Percentiles rank a stretch among this genome's conserved stretches.
Evolutionary conservation across 2,888 invertebrate species (phyloP).

Genomic region (Volucella inanis): DNA sequence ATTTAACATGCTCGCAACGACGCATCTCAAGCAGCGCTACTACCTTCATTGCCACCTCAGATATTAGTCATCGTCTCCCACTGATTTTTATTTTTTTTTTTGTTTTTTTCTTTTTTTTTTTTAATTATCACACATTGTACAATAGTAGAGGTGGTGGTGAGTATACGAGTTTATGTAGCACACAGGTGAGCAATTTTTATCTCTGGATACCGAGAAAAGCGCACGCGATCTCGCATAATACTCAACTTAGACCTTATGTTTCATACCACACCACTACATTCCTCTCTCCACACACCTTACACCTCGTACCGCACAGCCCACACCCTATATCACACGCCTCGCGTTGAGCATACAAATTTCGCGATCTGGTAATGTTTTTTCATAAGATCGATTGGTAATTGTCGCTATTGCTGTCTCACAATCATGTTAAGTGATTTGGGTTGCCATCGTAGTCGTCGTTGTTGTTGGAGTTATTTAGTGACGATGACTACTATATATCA

Average conservation of each 20-base stretch:
- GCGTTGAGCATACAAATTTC: conserved; percentile 5
- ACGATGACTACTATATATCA: background rate
- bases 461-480: background rate
- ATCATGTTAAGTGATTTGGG: background rate
- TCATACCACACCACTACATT: no score
- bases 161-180: no score
- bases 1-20: conserved; percentile 24
- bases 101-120: background rate
- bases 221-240: no score
- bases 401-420: background rate
- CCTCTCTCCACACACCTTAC: no score
- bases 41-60: background rate
- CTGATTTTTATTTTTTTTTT: background rate
- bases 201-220: no score
- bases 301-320: no score
- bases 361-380: conserved; percentile 17
- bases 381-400: conserved; percentile 21
- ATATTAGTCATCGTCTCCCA: conserved; percentile 34
- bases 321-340: no score
- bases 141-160: no score
- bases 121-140: background rate
- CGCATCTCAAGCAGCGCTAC: background rate
- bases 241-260: no score
- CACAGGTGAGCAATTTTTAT: no score
- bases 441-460: conserved; percentile 2